A percentile compares a stretch with the other conserved stretches of the same genome.
Conservation (phyloP, 2,113 vertebrate species). For the Sprattus sprattus region DNA sequence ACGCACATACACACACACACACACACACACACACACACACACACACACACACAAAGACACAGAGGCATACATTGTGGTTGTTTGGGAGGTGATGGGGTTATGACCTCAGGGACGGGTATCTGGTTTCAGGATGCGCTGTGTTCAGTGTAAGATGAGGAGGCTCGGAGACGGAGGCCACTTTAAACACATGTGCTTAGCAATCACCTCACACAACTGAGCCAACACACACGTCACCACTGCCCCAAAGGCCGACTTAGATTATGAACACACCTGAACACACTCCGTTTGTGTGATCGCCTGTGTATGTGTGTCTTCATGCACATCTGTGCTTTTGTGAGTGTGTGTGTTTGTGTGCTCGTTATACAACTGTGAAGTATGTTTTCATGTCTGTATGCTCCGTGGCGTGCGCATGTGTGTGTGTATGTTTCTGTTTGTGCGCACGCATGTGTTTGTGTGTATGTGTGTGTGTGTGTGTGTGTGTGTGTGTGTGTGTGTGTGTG, state of each 20-base stretch:
- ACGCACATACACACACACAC: neutral
- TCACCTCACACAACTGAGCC: neutral
- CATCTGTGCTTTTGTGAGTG: slow-evolving; percentile 1
- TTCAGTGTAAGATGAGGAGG: neutral
- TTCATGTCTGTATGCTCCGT: neutral
- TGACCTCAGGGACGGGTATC: slow-evolving; percentile 64
- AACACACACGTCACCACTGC: neutral
- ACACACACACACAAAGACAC: neutral
- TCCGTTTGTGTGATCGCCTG: neutral
- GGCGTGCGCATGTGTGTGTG: no score
- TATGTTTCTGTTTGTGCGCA: no score
- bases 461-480: neutral
- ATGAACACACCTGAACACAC: neutral
- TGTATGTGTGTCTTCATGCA: neutral
- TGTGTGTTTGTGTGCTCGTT: slow-evolving; percentile 1
- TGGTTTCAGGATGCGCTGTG: slow-evolving; percentile 56
- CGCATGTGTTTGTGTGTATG: no score
- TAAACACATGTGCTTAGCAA: slow-evolving; percentile 15
- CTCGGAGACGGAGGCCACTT: neutral
- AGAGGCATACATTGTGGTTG: slow-evolving; percentile 22
- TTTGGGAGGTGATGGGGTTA: slow-evolving; percentile 69
- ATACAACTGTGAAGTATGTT: neutral
- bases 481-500: slow-evolving; percentile 16
- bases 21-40: slow-evolving; percentile 16
- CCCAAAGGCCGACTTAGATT: no score